phyloP scores from a whole-genome alignment of 2,113 vertebrate genomes.

The Ophiodon elongatus region DNA sequence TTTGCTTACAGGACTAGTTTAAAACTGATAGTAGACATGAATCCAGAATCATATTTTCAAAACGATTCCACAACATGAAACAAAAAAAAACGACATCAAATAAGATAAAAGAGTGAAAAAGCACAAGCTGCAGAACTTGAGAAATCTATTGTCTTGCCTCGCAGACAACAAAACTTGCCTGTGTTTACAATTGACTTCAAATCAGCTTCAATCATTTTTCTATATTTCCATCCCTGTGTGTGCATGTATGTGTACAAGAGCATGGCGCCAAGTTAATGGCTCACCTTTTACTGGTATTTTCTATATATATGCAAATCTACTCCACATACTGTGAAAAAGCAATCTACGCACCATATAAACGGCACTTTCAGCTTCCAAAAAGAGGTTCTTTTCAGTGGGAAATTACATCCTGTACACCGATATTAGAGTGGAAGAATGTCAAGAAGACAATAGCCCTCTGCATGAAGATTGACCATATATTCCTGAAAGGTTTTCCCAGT shows the following conservation, averaged over 20 bases:
- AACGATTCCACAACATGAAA: conserved; percentile 17
- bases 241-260: conserved; percentile 9
- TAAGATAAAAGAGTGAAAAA: conserved; percentile 46
- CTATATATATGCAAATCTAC: conserved; percentile 79
- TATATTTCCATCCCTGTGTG: conserved; percentile 40
- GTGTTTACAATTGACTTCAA: conserved; percentile 63
- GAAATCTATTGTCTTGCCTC: conserved; percentile 48
- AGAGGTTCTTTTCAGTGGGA: conserved; percentile 57
- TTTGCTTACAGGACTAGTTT: background rate
- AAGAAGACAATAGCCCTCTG: conserved; percentile 45
- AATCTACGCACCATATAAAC: conserved; percentile 66
- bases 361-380: conserved; percentile 27
- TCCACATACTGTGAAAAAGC: conserved; percentile 59
- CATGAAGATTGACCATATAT: conserved; percentile 57
- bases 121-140: conserved; percentile 40
- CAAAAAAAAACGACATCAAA: conserved; percentile 30
- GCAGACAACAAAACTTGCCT: conserved; percentile 56
- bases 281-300: conserved; percentile 70
- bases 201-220: conserved; percentile 50
- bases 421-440: conserved; percentile 48
- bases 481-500: conserved; percentile 40
- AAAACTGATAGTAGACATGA: background rate
- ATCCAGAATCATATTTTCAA: background rate
- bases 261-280: conserved; percentile 62
- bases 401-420: conserved; percentile 56